Evolutionary conservation across 64 coral and sea anemone genomes (phyloP).

Genomic region (Orbicella faveolata): DNA sequence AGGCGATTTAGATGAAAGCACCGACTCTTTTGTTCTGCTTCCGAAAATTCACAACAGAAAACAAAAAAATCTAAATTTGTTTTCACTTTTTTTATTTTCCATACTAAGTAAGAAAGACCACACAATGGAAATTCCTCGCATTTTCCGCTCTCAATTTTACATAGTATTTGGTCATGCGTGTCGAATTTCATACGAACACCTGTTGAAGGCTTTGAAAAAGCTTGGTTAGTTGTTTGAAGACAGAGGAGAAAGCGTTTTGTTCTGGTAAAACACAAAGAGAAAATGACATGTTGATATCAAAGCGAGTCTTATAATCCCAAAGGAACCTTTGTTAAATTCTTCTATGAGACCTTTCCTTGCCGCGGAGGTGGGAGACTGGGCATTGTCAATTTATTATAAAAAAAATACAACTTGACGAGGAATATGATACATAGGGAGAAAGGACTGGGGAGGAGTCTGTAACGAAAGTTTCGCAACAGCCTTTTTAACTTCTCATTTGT

Average conservation of each 20-base stretch:
- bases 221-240: neutral
- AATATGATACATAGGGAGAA: no score
- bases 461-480: no score
- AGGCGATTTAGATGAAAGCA: neutral
- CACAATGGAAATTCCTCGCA: neutral
- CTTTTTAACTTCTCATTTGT: no score
- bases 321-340: no score
- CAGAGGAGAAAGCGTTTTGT: neutral
- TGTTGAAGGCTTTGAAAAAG: neutral
- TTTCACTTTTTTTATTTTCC: neutral
- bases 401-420: no score
- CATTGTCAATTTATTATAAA: no score
- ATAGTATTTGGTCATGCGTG: neutral
- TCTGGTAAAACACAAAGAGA: neutral
- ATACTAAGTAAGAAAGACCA: neutral
- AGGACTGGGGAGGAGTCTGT: no score
- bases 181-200: neutral
- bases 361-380: no score
- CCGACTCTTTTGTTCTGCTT: no score
- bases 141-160: neutral
- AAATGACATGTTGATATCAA: no score
- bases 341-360: no score
- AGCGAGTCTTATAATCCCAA: no score
- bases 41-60: neutral
- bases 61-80: neutral